phyloP scores from a whole-genome alignment of 2,113 vertebrate species.

The Trichechus manatus region DNA sequence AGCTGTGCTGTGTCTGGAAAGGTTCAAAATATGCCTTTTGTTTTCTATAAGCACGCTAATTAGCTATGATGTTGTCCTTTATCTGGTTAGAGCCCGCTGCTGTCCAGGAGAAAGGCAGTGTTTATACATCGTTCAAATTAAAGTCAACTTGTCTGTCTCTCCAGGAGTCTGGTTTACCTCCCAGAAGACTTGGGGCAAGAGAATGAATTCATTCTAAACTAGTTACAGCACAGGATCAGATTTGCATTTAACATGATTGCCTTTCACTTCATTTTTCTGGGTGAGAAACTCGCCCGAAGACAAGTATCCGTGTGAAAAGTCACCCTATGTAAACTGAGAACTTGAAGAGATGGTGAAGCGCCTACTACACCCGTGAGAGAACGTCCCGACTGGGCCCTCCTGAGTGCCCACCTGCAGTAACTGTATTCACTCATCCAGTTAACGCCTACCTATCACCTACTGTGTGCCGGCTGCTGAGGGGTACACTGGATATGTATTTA shows the following conservation, averaged over 20 bases:
- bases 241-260: background rate
- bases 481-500: background rate
- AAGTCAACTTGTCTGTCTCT: background rate
- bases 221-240: background rate
- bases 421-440: background rate
- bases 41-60: background rate
- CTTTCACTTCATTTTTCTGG: conserved; percentile 5
- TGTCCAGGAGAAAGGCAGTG: background rate
- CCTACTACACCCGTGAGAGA: background rate
- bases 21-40: background rate
- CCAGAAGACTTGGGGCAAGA: background rate
- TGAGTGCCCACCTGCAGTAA: background rate
- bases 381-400: background rate
- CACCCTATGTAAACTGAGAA: background rate
- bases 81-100: background rate
- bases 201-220: background rate
- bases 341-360: background rate
- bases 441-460: background rate
- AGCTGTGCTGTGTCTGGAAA: background rate
- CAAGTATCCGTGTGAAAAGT: background rate
- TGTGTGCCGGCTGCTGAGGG: background rate
- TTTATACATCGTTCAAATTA: conserved; percentile 22
- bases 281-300: background rate
- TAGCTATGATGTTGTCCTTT: conserved; percentile 13
- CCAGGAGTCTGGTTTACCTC: background rate